Conservation (phyloP, 2,888 invertebrate species). For the Bellardia bayeri region DNA sequence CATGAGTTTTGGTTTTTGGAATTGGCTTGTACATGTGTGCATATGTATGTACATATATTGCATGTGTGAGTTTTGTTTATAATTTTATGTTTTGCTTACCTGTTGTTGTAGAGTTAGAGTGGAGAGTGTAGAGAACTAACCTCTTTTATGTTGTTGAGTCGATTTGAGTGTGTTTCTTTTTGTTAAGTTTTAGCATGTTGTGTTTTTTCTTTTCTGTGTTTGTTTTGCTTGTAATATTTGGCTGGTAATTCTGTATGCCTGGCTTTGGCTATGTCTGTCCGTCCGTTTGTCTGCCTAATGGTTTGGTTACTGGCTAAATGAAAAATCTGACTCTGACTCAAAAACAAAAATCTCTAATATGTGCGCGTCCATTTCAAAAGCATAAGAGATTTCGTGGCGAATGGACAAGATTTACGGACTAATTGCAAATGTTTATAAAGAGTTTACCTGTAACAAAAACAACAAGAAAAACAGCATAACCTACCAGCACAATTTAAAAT, state of each 20-base stretch:
- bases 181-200: conserved; percentile 26
- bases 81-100: conserved; percentile 48
- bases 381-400: conserved; percentile 83
- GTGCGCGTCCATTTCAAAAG: conserved; percentile 82
- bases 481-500: conserved; percentile 37
- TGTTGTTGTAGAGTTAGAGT: conserved; percentile 36
- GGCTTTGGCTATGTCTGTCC: conserved; percentile 29
- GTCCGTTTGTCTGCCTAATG: conserved; percentile 56
- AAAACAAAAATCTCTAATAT: conserved; percentile 59
- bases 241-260: conserved; percentile 31
- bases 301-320: conserved; percentile 72
- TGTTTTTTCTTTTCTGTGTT: conserved; percentile 43
- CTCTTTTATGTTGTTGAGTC: conserved; percentile 53
- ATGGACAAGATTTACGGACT: conserved; percentile 83
- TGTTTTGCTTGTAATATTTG: conserved; percentile 31
- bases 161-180: conserved; percentile 43
- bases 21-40: neutral
- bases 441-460: conserved; percentile 24
- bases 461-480: conserved; percentile 42
- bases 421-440: conserved; percentile 65
- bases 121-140: conserved; percentile 35
- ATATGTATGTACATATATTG: neutral
- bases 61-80: neutral
- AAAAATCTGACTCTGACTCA: conserved; percentile 66
- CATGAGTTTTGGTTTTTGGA: neutral